Percentiles rank a stretch among this genome's conserved stretches.
phyloP scores from a whole-genome alignment of 2,113 vertebrate genomes.

The Anser cygnoides region DNA sequence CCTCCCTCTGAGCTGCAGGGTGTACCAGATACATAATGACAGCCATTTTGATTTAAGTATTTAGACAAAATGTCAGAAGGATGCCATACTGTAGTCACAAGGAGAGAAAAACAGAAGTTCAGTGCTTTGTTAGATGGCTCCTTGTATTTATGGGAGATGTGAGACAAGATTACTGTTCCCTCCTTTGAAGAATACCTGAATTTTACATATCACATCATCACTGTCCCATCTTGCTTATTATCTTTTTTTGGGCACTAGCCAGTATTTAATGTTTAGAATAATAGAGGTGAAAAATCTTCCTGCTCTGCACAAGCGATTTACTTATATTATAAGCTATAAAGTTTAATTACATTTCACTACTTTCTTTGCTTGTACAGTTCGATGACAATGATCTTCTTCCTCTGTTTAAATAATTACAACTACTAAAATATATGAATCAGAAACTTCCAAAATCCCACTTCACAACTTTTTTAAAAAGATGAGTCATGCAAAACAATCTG shows the following conservation, averaged over 20 bases:
- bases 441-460: constrained; percentile 1
- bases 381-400: not conserved
- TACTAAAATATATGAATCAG: not conserved
- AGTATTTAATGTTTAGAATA: constrained; percentile 35
- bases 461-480: not conserved
- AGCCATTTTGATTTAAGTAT: constrained; percentile 37
- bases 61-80: constrained; percentile 28
- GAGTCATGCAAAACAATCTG: not conserved
- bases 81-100: not conserved
- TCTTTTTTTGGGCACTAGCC: constrained; percentile 12
- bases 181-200: constrained; percentile 20
- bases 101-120: constrained; percentile 12
- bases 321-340: constrained; percentile 22
- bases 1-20: not conserved
- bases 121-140: not conserved
- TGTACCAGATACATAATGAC: not conserved
- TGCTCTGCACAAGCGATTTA: constrained; percentile 31
- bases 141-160: not conserved
- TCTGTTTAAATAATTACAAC: constrained; percentile 19
- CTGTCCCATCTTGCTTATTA: constrained; percentile 18
- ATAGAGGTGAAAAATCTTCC: not conserved
- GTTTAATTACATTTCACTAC: constrained; percentile 17
- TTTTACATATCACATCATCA: constrained; percentile 6
- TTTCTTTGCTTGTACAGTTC: not conserved
- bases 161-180: not conserved